These are phyloP conservation scores for Pyrrhura leucotis DNA, from an alignment of 2,797 vertebrate genomes.

Conservation along the genomic window DNA sequence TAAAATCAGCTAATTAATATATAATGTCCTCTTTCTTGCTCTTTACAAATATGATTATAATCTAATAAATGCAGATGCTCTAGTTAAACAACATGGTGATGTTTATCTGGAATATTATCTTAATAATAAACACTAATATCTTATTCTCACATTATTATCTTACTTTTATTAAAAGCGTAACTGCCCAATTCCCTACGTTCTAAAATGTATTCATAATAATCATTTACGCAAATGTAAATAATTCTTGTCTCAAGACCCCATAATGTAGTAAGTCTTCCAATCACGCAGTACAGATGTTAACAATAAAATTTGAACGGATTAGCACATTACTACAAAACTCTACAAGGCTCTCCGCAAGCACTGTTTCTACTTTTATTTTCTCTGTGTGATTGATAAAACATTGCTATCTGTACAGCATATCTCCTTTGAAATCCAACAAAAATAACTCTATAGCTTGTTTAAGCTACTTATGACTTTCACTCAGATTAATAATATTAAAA, in stretches of 20 bases:
- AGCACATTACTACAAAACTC: neutral
- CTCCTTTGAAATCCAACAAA: slow-evolving; percentile 17
- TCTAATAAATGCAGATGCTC: neutral
- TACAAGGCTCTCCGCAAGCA: neutral
- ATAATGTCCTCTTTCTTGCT: neutral
- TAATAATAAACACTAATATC: neutral
- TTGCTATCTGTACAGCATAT: neutral
- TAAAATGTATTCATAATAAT: neutral
- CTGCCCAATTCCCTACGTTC: neutral
- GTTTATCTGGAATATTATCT: neutral
- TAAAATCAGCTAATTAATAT: neutral
- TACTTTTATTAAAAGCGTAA: neutral
- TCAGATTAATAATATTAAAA: slow-evolving; percentile 20
- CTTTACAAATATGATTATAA: neutral
- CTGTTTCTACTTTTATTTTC: neutral
- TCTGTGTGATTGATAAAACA: neutral
- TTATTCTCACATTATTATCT: neutral
- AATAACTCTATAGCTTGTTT: neutral
- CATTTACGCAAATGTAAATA: neutral
- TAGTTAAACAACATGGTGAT: neutral
- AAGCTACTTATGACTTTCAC: slow-evolving; percentile 21
- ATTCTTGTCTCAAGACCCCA: neutral
- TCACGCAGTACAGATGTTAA: neutral
- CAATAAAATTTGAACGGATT: neutral
- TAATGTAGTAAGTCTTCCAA: neutral